phyloP scores from a whole-genome alignment of 2,888 invertebrate species.

The Sesia apiformis region DNA sequence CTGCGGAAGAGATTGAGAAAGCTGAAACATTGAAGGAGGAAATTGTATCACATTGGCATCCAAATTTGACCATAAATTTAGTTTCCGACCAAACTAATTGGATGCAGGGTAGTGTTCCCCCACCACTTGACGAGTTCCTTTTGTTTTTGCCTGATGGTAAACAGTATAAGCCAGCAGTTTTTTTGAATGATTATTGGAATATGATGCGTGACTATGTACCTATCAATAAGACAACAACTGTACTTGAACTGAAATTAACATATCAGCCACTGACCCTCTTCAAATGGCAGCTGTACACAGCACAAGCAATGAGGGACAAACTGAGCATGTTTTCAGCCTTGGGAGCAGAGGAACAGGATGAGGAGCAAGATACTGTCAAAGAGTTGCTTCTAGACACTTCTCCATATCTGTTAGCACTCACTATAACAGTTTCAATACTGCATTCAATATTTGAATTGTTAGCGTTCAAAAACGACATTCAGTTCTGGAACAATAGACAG shows the following conservation, averaged over 20 bases:
- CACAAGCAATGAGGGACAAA: conserved; percentile 94
- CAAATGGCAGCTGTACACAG: conserved; percentile 98
- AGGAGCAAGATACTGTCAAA: conserved; percentile 92
- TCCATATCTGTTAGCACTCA: conserved; percentile 93
- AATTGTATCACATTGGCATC: conserved; percentile 99
- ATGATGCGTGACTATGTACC: conserved; percentile 95
- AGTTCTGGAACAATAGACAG: conserved; percentile 99
- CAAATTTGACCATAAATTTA: conserved; percentile 96
- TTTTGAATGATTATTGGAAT: conserved; percentile 99
- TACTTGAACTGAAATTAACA: conserved; percentile 80
- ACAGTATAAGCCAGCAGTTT: conserved; percentile 94
- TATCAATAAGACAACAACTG: conserved; percentile 88
- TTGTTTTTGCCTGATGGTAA: conserved; percentile 90
- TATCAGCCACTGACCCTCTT: conserved; percentile 95
- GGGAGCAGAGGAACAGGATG: conserved; percentile 85
- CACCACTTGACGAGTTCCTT: conserved; percentile 93
- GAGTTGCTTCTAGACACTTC: conserved; percentile 97
- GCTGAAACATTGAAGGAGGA: conserved; percentile 86
- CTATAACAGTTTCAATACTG: conserved; percentile 92
- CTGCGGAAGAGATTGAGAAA: conserved; percentile 85
- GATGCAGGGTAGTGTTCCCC: conserved; percentile 92
- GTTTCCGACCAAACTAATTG: conserved; percentile 97
- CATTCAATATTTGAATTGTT: conserved; percentile 98
- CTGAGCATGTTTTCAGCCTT: conserved; percentile 81
- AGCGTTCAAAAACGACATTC: conserved; percentile 99